Evolutionary conservation across 2,888 invertebrate species (phyloP).

Genomic region (Drosophila lacicola): DNA sequence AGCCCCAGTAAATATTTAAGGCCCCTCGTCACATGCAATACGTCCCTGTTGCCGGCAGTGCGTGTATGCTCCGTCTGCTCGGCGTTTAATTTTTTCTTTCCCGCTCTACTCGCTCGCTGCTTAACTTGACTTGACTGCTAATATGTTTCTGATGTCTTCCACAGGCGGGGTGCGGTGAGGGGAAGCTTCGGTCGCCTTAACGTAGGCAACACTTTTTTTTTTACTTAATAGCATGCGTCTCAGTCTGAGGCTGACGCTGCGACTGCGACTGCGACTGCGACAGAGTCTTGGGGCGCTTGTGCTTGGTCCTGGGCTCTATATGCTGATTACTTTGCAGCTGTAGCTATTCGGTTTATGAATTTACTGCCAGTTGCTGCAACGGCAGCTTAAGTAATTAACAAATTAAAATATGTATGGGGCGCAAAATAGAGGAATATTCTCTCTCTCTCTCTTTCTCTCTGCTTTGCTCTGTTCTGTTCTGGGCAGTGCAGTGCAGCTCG

Average conservation of each 20-base stretch:
- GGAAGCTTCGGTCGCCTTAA: constrained; percentile 1
- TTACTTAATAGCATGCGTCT: constrained; percentile 40
- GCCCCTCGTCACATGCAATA: not conserved
- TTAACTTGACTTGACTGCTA: constrained; percentile 61
- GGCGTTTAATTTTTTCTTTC: constrained; percentile 10
- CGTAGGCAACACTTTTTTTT: constrained; percentile 55
- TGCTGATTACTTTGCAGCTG: constrained; percentile 71
- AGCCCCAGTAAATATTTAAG: not conserved
- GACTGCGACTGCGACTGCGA: constrained; percentile 1
- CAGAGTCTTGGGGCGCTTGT: not conserved
- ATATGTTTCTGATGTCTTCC: constrained; percentile 76
- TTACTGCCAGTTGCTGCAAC: constrained; percentile 49
- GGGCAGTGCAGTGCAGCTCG: constrained; percentile 24
- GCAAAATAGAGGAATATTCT: constrained; percentile 35
- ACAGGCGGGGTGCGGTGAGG: constrained; percentile 5
- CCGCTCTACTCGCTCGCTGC: constrained; percentile 12
- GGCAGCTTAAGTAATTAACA: constrained; percentile 77
- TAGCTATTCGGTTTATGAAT: constrained; percentile 67
- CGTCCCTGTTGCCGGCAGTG: constrained; percentile 30
- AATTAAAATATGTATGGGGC: constrained; percentile 72
- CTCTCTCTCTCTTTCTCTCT: not conserved
- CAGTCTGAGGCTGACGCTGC: constrained; percentile 30
- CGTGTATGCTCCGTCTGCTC: constrained; percentile 26
- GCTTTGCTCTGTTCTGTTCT: not conserved
- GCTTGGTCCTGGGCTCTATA: constrained; percentile 42